A percentile compares a stretch with the other conserved stretches of the same genome.
These are phyloP conservation scores for Podabrus alpinus DNA, from an alignment of 2,888 invertebrate genomes.

Conservation along the genomic window DNA sequence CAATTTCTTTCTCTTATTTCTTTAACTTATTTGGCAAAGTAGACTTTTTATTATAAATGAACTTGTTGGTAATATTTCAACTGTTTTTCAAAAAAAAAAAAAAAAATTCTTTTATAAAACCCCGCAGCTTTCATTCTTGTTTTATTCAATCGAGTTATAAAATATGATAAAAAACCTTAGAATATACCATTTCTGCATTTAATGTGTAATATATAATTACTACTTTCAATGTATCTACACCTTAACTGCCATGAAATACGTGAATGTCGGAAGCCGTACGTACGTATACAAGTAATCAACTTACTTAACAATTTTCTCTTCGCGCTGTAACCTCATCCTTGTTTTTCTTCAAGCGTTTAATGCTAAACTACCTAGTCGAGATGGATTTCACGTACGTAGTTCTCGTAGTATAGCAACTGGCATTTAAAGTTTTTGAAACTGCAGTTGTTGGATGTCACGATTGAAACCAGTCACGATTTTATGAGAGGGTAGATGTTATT, in stretches of 20 bases:
- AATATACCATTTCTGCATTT: background rate
- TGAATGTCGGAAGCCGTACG: conserved; percentile 50
- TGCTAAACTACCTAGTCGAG: background rate
- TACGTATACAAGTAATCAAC: conserved; percentile 47
- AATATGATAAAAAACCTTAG: background rate
- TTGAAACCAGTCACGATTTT: conserved; percentile 51
- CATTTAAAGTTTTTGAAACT: conserved; percentile 5
- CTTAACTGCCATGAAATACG: conserved; percentile 45
- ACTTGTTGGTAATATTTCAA: background rate
- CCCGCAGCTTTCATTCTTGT: background rate
- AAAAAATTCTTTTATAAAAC: background rate
- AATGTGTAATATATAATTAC: conserved; percentile 39
- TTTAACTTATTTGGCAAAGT: background rate
- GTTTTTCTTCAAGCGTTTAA: background rate
- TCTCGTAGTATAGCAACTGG: background rate
- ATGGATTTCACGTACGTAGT: background rate
- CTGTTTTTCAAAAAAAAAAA: background rate
- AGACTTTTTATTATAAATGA: conserved; percentile 2
- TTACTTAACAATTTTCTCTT: background rate
- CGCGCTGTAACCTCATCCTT: background rate
- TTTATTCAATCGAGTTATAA: background rate
- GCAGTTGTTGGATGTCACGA: conserved; percentile 48
- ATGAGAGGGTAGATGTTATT: conserved; percentile 41
- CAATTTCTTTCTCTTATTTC: background rate
- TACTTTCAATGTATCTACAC: conserved; percentile 45